Evolutionary conservation across 2,113 vertebrate genomes (phyloP).

Genomic region (Gadus macrocephalus): DNA sequence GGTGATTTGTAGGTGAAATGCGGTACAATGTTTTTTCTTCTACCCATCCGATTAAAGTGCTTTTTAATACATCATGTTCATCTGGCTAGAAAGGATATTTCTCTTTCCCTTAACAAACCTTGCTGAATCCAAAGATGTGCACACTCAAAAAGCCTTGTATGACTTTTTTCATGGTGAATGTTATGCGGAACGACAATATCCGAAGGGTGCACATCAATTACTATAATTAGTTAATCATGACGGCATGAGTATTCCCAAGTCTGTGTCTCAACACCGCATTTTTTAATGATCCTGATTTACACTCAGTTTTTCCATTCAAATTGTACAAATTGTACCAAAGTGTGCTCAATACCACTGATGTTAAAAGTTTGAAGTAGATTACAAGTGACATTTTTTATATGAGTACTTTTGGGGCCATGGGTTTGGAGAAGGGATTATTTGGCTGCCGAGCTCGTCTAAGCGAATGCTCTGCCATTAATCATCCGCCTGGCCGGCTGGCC

Average conservation of each 20-base stretch:
- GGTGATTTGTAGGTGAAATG: too few species aligned
- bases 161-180: background rate
- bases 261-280: background rate
- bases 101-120: background rate
- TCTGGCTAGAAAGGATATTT: too few species aligned
- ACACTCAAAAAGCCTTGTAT: background rate
- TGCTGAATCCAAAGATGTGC: background rate
- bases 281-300: too few species aligned
- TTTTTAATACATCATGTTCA: too few species aligned
- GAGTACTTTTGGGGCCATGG: background rate
- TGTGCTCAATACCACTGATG: background rate
- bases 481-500: conserved; percentile 10
- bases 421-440: background rate
- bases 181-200: too few species aligned
- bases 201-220: too few species aligned
- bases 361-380: background rate
- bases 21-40: too few species aligned
- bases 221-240: conserved; percentile 1
- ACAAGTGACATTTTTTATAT: background rate
- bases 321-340: background rate
- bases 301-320: background rate
- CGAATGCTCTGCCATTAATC: conserved; percentile 5
- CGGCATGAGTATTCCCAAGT: conserved; percentile 4
- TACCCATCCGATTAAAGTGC: too few species aligned
- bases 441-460: conserved; percentile 4